Conservation (phyloP, 2,888 invertebrate genomes). For the Tetheella fluctuosa region DNA sequence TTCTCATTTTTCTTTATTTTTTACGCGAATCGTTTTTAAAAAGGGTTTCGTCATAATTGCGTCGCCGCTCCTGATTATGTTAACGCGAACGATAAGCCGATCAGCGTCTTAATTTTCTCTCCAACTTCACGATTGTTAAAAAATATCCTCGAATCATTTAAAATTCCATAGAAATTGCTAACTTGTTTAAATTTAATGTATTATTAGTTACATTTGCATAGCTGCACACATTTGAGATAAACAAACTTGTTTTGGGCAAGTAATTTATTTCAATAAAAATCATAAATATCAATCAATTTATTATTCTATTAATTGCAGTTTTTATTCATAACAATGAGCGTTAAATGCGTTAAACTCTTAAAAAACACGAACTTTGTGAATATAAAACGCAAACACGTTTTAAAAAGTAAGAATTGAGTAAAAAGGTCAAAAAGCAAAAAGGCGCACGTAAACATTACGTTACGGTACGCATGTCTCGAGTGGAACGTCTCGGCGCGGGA, state of each 20-base stretch:
- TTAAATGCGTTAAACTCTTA: constrained; percentile 21
- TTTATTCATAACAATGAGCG: constrained; percentile 16
- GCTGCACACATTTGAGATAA: constrained; percentile 1
- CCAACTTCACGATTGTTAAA: constrained; percentile 7
- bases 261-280: neutral
- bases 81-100: constrained; percentile 67
- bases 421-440: constrained; percentile 46
- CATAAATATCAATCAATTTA: too few relatives aligned
- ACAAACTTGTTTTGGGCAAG: neutral
- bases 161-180: constrained; percentile 19
- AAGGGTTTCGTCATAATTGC: constrained; percentile 84
- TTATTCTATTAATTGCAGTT: neutral
- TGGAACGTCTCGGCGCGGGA: constrained; percentile 73
- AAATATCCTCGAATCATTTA: neutral
- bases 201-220: constrained; percentile 5
- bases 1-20: constrained; percentile 81
- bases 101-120: constrained; percentile 21
- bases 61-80: constrained; percentile 76
- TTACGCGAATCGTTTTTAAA: constrained; percentile 83
- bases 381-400: constrained; percentile 32
- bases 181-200: neutral
- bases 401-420: constrained; percentile 38
- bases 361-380: constrained; percentile 23
- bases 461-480: constrained; percentile 76
- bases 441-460: constrained; percentile 67